A percentile compares a stretch with the other conserved stretches of the same genome.
Conservation (phyloP, 2,113 vertebrate species). For the Anseranas semipalmata region DNA sequence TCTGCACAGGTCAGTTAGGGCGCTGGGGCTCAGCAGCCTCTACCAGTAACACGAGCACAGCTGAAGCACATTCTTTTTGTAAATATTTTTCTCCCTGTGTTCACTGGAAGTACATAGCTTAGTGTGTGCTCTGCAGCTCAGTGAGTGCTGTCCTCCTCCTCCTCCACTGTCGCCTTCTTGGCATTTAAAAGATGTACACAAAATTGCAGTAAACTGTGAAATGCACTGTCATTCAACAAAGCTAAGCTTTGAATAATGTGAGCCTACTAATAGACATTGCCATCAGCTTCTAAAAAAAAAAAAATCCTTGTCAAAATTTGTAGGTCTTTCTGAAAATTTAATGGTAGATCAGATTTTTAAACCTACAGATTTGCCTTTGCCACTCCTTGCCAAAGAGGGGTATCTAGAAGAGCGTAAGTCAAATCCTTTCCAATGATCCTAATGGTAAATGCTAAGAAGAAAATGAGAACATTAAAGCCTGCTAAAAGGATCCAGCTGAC, state of each 20-base stretch:
- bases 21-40: background rate
- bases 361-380: background rate
- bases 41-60: rapidly evolving
- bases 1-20: background rate
- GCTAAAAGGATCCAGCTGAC: background rate
- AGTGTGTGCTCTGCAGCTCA: background rate
- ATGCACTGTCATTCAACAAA: conserved; percentile 14
- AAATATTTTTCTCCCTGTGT: background rate
- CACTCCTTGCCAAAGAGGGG: background rate
- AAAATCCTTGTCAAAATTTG: background rate
- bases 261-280: background rate
- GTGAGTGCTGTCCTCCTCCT: background rate
- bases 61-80: background rate
- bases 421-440: background rate
- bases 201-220: conserved; percentile 7
- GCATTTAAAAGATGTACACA: background rate
- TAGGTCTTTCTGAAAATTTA: background rate
- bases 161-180: background rate
- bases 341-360: background rate
- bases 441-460: background rate
- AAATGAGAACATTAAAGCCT: background rate
- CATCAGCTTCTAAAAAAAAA: background rate
- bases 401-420: background rate
- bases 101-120: background rate
- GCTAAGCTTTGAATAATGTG: background rate